phyloP scores from a whole-genome alignment of 30 jellyfish, hydroid and myxozoan genomes.

The Chironex yamaguchii region DNA sequence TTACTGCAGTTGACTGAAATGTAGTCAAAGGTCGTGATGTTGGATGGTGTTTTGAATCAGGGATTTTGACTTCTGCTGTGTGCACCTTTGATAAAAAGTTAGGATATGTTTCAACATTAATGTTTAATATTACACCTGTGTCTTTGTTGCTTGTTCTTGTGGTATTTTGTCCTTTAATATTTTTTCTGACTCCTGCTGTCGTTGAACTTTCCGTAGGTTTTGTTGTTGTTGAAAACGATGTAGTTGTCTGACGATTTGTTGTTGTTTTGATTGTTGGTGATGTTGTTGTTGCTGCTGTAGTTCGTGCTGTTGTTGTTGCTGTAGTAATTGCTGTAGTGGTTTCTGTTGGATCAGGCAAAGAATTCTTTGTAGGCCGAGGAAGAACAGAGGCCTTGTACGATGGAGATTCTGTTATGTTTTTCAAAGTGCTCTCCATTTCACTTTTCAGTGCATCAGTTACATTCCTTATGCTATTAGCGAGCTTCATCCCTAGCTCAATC shows the following conservation, averaged over 20 bases:
- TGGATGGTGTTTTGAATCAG: background rate
- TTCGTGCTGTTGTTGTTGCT: background rate
- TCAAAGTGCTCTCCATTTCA: background rate
- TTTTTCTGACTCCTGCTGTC: background rate
- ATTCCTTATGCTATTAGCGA: background rate
- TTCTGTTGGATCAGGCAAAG: too few species aligned
- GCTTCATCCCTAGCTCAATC: background rate
- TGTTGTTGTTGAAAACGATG: background rate
- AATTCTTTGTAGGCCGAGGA: too few species aligned
- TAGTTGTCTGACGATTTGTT: background rate
- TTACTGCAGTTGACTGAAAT: background rate
- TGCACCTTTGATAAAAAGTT: background rate
- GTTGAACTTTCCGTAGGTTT: background rate
- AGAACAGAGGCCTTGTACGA: too few species aligned
- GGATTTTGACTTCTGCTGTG: background rate
- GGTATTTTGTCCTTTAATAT: background rate
- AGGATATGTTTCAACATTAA: constrained; percentile 82
- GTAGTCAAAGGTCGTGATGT: background rate
- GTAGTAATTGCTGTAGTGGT: background rate
- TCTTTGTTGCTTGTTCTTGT: background rate
- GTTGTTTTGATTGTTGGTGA: background rate
- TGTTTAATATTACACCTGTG: constrained; percentile 40
- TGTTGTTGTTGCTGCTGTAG: background rate
- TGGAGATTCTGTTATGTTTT: background rate
- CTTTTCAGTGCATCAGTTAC: constrained; percentile 2